Conservation (phyloP, 2,797 vertebrate genomes). For the Adrianichthys oophorus region DNA sequence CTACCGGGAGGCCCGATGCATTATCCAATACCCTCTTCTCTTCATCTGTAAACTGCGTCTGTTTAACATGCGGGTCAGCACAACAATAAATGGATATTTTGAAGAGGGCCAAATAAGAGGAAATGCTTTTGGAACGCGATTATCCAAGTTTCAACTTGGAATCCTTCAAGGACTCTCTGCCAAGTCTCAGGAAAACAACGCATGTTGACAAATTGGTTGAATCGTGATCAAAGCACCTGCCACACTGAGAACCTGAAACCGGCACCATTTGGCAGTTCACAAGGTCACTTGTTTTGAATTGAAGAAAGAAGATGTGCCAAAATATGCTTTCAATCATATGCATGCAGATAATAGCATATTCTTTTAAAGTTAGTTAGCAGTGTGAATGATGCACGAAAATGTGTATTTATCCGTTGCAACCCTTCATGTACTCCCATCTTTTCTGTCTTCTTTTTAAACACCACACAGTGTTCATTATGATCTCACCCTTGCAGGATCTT, state of each 20-base stretch:
- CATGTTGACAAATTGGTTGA: slow-evolving; percentile 80
- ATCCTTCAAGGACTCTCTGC: slow-evolving; percentile 68
- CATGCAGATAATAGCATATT: slow-evolving; percentile 40
- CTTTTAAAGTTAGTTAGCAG: slow-evolving; percentile 21
- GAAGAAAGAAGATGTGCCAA: slow-evolving; percentile 64
- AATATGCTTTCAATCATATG: slow-evolving; percentile 69
- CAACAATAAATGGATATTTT: slow-evolving; percentile 34
- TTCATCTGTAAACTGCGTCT: slow-evolving; percentile 16
- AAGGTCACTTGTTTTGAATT: slow-evolving; percentile 66
- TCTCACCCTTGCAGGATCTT: slow-evolving; percentile 20
- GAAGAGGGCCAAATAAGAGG: background rate
- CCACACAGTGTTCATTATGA: slow-evolving; percentile 32
- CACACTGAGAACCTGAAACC: slow-evolving; percentile 79
- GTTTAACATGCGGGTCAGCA: slow-evolving; percentile 32
- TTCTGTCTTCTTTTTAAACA: slow-evolving; percentile 23
- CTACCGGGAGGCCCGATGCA: slow-evolving; percentile 41
- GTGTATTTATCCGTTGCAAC: slow-evolving; percentile 33
- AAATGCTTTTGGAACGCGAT: slow-evolving; percentile 52
- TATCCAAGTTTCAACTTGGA: slow-evolving; percentile 75
- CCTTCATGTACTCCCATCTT: slow-evolving; percentile 11
- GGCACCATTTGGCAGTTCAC: slow-evolving; percentile 80
- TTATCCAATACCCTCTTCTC: slow-evolving; percentile 34
- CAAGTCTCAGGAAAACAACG: slow-evolving; percentile 77
- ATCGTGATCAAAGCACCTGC: slow-evolving; percentile 80
- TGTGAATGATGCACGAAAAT: too few species aligned